Evolutionary conservation across 2,888 invertebrate species (phyloP), one percentile per base, ranked within the genome.

Genomic region (Scaptomyza tumidula): DNA sequence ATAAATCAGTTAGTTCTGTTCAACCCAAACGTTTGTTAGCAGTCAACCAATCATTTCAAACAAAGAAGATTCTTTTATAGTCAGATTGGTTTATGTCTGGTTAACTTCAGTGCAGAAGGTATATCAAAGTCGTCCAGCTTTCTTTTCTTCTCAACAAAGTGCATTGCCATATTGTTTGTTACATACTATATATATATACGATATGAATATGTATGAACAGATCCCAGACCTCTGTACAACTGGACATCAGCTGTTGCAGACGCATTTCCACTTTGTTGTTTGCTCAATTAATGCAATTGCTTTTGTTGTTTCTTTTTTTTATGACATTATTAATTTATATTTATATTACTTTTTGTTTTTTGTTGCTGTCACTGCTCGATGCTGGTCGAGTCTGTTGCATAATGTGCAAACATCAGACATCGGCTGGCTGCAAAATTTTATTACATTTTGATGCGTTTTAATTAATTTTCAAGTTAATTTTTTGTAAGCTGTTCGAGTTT

Each of bases 391-490:
- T 33, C 46, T 46, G 69, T 73, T 71, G 75, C 80, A 73, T 76
- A 76, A 76, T 72, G 58, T 43, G 39, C 77, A 19, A 2, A 61
- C 77, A 60, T 57, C 72, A 65, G 63, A 50, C 65, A 54, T 60
- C 6, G 63, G 53, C 59, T 63, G 75, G 37, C 48, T 68, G 63
- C 71, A 80, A 77, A 77, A 78, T 84, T 78, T 75, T 71, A 84
- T 82, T 78, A 86, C 71, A 75, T 86, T 85, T 78, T 69, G 88
- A 83, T 83, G 83, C 86, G 78, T 81, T 89, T 91, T 90, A 89
- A 90, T 91, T 90, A 90, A 90, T 90, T 90, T 90, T 90, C 7
- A 85, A 89, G 88, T 90, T 90, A 89, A 91, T 87, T 90, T 89
- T 89, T 57, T 63, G 62, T 67, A 60, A 19, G 37, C 24, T 68